Conservation (phyloP, 1,140 invertebrate species). For the Drosophila ficusphila region DNA sequence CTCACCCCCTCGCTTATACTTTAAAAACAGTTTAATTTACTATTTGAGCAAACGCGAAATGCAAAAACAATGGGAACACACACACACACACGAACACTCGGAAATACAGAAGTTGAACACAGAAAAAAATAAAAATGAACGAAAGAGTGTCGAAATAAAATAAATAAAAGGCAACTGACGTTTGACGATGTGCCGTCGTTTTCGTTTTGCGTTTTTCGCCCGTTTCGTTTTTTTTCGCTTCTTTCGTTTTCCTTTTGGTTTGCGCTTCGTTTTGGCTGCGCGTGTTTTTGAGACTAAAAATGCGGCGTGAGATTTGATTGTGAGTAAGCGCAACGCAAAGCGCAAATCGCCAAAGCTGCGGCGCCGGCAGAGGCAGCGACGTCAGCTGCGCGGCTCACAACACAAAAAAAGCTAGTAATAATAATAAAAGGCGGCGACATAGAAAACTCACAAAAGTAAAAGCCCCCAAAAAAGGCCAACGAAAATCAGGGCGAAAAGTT, state of each 20-base stretch:
- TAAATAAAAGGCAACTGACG: conserved; percentile 68
- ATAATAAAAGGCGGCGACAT: conserved; percentile 29
- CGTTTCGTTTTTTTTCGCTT: conserved; percentile 23
- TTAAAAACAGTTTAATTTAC: conserved; percentile 53
- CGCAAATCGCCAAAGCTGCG: conserved; percentile 51
- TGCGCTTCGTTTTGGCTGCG: conserved; percentile 75
- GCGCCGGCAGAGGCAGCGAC: conserved; percentile 34
- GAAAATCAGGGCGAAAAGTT: neutral
- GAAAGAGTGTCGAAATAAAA: conserved; percentile 43
- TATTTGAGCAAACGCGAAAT: conserved; percentile 49
- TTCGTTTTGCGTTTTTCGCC: conserved; percentile 30
- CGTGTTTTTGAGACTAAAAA: conserved; percentile 83
- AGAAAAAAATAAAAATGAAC: conserved; percentile 22
- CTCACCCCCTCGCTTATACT: conserved; percentile 35
- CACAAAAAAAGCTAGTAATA: conserved; percentile 25
- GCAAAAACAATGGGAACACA: conserved; percentile 56
- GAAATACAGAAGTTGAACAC: conserved; percentile 17
- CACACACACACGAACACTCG: conserved; percentile 9
- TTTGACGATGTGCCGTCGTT: conserved; percentile 60
- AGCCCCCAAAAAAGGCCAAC: conserved; percentile 18
- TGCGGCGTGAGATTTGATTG: conserved; percentile 84
- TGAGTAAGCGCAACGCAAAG: conserved; percentile 78
- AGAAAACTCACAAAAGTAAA: conserved; percentile 44
- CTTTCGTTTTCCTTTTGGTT: conserved; percentile 43
- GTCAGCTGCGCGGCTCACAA: conserved; percentile 1